Percentiles rank a stretch among this genome's conserved stretches.
Evolutionary conservation across 2,797 vertebrate genomes (phyloP).

Genomic region (Gambelia wislizenii): DNA sequence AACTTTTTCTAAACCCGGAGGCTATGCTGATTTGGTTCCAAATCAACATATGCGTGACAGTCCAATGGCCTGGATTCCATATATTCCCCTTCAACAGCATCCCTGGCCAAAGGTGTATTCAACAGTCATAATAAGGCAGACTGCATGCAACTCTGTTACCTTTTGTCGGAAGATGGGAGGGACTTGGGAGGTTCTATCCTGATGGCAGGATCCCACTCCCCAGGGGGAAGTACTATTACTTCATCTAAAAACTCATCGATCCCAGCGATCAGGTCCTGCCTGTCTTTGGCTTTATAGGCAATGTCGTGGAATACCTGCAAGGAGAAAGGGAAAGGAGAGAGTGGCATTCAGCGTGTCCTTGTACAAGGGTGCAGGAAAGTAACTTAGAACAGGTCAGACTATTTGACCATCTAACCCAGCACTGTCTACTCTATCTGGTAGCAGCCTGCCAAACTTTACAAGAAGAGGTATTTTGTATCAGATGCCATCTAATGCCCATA

Average conservation of each 20-base stretch:
- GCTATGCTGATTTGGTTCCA: background rate
- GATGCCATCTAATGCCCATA: too few relatives aligned
- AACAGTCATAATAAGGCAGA: background rate
- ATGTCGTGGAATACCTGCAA: conserved; percentile 96
- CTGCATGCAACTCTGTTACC: conserved; percentile 75
- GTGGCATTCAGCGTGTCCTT: background rate
- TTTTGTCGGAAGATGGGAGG: conserved; percentile 96
- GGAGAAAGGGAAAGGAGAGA: conserved; percentile 9
- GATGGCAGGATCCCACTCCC: conserved; percentile 97
- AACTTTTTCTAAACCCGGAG: background rate
- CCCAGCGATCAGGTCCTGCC: conserved; percentile 94
- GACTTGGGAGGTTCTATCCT: conserved; percentile 97
- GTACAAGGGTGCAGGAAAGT: background rate
- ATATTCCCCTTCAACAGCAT: too few relatives aligned
- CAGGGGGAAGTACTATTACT: conserved; percentile 97
- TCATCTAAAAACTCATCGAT: conserved; percentile 98
- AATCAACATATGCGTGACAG: background rate
- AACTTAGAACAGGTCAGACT: background rate
- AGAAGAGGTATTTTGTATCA: background rate
- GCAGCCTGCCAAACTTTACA: background rate
- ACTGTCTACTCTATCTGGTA: background rate
- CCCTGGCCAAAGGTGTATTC: background rate
- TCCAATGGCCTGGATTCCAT: background rate
- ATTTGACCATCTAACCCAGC: background rate
- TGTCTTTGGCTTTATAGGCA: conserved; percentile 97